Evolutionary conservation across 1,140 invertebrate genomes (phyloP), one percentile per base, ranked within the genome.

Genomic region (Chironomus striatipennis): DNA sequence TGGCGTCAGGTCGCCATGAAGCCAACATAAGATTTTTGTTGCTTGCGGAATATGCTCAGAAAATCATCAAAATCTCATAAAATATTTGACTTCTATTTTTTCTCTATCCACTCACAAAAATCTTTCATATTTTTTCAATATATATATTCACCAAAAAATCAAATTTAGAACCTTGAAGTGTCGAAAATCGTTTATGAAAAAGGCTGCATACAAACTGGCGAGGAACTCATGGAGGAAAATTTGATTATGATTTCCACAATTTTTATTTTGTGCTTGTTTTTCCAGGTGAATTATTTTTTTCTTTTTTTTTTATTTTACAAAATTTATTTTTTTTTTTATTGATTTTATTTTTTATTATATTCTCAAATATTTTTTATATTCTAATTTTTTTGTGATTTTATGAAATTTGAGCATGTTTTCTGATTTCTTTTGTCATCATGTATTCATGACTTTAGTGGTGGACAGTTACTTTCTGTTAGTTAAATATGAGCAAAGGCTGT

Each of bases 221-320:
- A 98, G 83, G 93, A 95, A 81, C 98, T 96, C 96, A 88, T 97
- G 77, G 94, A 98, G 82, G 87, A 89, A 81, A 98, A 98, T 87
- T 88, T 98, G 77, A 90, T 98, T 80, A 88, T 92, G 79, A 94
- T 98, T 80, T 93, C 94, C 17, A 92, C 91, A 74, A 88, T 90
- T 76, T 89, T 90, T 79, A 91, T 98, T 81, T 88, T 89, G 81
- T 87, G 91, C 77, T 92, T 93, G 79, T 94, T 97, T 85, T 87
- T 93, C 82, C 93, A 98, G 93, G 96, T 98, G 88, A 87, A 86
- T 82, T 76, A 76, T 76, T 76, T 76, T 2, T 34, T 76, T 76
- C 74, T 20, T 74, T 73, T 17, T 17, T 76, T 76, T 70, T 76
- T 73, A 21, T 34, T 64, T 24, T 18, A n/a, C n/a, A n/a, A n/a